These are phyloP conservation scores for Andrena praecox DNA, from an alignment of 2,888 invertebrate genomes.

Conservation along the genomic window DNA sequence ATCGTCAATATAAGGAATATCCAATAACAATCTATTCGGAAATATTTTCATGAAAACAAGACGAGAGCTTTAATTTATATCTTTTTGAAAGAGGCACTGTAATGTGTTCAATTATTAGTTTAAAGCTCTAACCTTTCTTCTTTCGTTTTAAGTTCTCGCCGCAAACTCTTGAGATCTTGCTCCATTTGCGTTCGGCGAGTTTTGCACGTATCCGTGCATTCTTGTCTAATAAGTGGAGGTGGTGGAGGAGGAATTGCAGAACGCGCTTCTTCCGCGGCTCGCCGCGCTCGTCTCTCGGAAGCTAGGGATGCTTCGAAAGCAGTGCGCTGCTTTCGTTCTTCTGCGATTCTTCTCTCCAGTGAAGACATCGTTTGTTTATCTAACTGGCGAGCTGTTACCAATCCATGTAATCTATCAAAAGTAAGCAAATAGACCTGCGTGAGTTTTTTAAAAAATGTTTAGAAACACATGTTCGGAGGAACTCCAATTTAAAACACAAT, in stretches of 20 bases:
- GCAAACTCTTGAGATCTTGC: constrained; percentile 88
- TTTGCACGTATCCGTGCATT: constrained; percentile 90
- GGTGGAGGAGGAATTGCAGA: constrained; percentile 82
- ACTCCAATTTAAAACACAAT: neutral
- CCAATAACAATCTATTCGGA: neutral
- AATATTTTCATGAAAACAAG: neutral
- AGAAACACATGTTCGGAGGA: neutral
- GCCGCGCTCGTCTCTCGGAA: constrained; percentile 90
- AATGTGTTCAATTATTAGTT: neutral
- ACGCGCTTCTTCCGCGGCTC: constrained; percentile 86
- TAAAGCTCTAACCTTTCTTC: constrained; percentile 88
- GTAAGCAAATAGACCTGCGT: constrained; percentile 41
- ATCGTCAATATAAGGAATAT: neutral
- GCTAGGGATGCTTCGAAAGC: constrained; percentile 91
- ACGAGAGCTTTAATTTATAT: neutral
- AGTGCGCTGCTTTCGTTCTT: constrained; percentile 92
- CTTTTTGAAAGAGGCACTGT: too few species aligned
- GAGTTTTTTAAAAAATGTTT: neutral
- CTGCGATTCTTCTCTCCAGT: constrained; percentile 93
- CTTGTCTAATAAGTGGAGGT: constrained; percentile 84
- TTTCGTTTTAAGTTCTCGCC: constrained; percentile 88
- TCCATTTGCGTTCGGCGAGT: constrained; percentile 89
- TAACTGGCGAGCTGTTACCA: constrained; percentile 90
- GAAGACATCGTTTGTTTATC: constrained; percentile 92
- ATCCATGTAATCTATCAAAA: constrained; percentile 89